These are phyloP conservation scores for Rhagium mordax DNA, from an alignment of 2,888 invertebrate genomes.

Conservation along the genomic window DNA sequence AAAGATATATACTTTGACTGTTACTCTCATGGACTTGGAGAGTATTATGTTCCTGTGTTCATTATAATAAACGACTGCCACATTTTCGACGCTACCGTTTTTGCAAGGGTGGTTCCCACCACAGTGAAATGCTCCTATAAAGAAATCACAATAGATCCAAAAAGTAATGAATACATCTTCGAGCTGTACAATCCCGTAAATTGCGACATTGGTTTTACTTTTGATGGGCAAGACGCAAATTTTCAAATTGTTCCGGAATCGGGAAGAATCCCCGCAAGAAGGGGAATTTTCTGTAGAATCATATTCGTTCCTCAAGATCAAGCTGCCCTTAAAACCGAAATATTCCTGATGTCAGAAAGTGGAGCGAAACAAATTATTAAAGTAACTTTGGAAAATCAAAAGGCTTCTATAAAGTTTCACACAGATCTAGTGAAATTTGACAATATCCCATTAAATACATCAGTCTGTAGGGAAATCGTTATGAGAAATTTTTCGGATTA, in stretches of 20 bases:
- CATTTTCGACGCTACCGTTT: constrained; percentile 66
- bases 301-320: constrained; percentile 57
- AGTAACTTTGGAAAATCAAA: constrained; percentile 40
- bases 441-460: constrained; percentile 66
- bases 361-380: constrained; percentile 57
- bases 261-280: constrained; percentile 73
- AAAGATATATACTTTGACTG: constrained; percentile 56
- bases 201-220: constrained; percentile 71
- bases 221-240: constrained; percentile 70
- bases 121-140: constrained; percentile 60
- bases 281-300: constrained; percentile 71
- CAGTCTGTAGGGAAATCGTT: constrained; percentile 47
- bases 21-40: constrained; percentile 58
- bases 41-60: constrained; percentile 65
- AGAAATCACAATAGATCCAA: constrained; percentile 61
- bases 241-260: constrained; percentile 71
- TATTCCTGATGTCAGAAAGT: constrained; percentile 63
- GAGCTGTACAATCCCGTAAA: constrained; percentile 73
- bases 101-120: constrained; percentile 67
- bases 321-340: constrained; percentile 57
- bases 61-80: constrained; percentile 69
- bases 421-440: constrained; percentile 57
- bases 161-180: constrained; percentile 68
- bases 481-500: constrained; percentile 54
- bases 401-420: constrained; percentile 43